Percentiles rank a stretch among this genome's conserved stretches.
Evolutionary conservation across 2,797 vertebrate genomes (phyloP).

Genomic region (Centroberyx gerrardi): DNA sequence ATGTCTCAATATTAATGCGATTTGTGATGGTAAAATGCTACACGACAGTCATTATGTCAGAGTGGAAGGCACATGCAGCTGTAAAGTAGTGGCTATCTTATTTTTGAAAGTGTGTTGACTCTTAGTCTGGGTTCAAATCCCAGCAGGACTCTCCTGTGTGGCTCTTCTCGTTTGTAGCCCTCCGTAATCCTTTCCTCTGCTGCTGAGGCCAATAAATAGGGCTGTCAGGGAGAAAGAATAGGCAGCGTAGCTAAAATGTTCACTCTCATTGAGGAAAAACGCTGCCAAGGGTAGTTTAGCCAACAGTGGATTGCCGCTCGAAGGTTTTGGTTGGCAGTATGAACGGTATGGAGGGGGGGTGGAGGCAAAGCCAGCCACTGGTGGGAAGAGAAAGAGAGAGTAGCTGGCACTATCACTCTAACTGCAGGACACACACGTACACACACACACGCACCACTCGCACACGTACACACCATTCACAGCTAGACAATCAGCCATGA

Average conservation of each 20-base stretch:
- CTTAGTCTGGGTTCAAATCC: constrained; percentile 43
- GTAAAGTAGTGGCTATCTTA: constrained; percentile 36
- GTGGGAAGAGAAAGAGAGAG: background rate
- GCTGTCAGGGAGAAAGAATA: constrained; percentile 49
- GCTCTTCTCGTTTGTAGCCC: constrained; percentile 60
- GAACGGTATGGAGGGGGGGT: background rate
- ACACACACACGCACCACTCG: background rate
- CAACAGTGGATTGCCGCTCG: constrained; percentile 23
- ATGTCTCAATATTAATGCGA: too few species aligned
- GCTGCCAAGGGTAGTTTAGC: constrained; percentile 28
- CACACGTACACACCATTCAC: constrained; percentile 15
- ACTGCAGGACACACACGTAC: constrained; percentile 8
- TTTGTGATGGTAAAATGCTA: background rate
- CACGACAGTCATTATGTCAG: background rate
- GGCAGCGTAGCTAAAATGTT: constrained; percentile 40
- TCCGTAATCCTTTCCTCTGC: constrained; percentile 69
- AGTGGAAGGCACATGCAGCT: constrained; percentile 23
- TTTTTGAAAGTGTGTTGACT: constrained; percentile 44
- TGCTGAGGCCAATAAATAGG: constrained; percentile 58
- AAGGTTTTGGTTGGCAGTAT: constrained; percentile 29
- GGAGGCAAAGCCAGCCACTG: background rate
- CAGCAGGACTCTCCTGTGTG: constrained; percentile 57
- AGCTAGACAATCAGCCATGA: constrained; percentile 51
- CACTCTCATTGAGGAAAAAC: constrained; percentile 32
- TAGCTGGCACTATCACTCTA: background rate